Conservation (phyloP, 2,797 vertebrate species). For the Euphonia xanthogaster region DNA sequence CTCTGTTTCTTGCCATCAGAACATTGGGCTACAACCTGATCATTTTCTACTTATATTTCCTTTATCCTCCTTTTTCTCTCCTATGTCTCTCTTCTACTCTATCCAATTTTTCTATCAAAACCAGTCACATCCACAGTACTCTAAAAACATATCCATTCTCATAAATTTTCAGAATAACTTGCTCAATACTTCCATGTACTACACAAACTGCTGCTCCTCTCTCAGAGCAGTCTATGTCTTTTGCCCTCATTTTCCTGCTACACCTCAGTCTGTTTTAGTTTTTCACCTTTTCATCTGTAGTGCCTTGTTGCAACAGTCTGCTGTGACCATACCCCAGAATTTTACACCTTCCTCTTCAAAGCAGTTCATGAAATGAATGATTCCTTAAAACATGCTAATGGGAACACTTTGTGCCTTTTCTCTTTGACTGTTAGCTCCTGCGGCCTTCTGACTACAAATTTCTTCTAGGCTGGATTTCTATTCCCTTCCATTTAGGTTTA, state of each 20-base stretch:
- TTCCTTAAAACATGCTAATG: not conserved
- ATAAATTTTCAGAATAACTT: slow-evolving; percentile 5
- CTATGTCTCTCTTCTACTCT: not conserved
- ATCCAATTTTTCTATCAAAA: not conserved
- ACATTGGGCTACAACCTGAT: not conserved
- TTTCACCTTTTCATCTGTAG: not conserved
- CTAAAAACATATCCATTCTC: not conserved
- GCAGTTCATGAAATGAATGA: not conserved
- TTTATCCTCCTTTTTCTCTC: not conserved
- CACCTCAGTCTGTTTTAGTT: not conserved
- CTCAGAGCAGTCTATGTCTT: not conserved
- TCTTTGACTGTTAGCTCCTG: not conserved
- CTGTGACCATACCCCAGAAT: not conserved
- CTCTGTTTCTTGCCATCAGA: not conserved
- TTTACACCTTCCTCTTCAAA: not conserved
- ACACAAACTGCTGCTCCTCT: not conserved
- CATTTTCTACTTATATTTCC: not conserved
- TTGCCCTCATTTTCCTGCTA: not conserved
- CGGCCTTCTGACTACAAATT: not conserved
- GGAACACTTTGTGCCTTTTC: not conserved
- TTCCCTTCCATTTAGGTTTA: not conserved
- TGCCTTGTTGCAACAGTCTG: not conserved
- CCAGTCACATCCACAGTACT: not conserved
- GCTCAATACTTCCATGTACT: not conserved
- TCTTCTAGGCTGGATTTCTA: not conserved